These are phyloP conservation scores for Bombus balteatus DNA, from an alignment of 1,140 invertebrate species.

Conservation along the genomic window DNA sequence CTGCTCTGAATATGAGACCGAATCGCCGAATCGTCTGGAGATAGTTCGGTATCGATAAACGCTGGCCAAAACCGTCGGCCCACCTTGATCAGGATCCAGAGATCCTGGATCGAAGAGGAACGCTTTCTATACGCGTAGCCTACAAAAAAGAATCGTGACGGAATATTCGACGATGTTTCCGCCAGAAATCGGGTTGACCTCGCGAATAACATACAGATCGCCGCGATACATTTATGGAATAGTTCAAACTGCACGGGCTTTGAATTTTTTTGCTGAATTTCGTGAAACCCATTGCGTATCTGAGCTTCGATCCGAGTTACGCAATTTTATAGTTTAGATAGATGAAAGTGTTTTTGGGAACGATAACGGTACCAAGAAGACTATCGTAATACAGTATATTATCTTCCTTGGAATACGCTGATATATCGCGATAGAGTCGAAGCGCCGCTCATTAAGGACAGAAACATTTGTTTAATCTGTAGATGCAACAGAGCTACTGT, in stretches of 20 bases:
- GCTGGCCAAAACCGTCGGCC: background rate
- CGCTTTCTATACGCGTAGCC: constrained; percentile 17
- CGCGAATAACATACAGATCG: constrained; percentile 36
- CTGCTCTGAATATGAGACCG: constrained; percentile 69
- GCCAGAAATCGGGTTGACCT: background rate
- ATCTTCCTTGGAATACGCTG: background rate
- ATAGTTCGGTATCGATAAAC: constrained; percentile 67
- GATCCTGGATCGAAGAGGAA: constrained; percentile 51
- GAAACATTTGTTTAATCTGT: background rate
- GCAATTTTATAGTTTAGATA: background rate
- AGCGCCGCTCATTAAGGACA: background rate
- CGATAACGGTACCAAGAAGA: background rate
- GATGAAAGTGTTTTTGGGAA: background rate
- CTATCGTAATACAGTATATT: background rate
- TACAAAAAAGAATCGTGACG: constrained; percentile 26
- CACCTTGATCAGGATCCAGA: constrained; percentile 55
- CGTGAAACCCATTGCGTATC: background rate
- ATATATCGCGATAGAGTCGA: background rate
- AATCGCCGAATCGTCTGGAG: constrained; percentile 71
- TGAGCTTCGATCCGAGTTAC: background rate
- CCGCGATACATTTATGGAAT: constrained; percentile 32
- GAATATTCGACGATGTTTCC: constrained; percentile 41
- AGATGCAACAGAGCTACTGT: too few species aligned
- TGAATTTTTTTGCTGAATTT: background rate
- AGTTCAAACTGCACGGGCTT: background rate